phyloP scores from a whole-genome alignment of 2,797 vertebrate genomes.

The Clamator glandarius region DNA sequence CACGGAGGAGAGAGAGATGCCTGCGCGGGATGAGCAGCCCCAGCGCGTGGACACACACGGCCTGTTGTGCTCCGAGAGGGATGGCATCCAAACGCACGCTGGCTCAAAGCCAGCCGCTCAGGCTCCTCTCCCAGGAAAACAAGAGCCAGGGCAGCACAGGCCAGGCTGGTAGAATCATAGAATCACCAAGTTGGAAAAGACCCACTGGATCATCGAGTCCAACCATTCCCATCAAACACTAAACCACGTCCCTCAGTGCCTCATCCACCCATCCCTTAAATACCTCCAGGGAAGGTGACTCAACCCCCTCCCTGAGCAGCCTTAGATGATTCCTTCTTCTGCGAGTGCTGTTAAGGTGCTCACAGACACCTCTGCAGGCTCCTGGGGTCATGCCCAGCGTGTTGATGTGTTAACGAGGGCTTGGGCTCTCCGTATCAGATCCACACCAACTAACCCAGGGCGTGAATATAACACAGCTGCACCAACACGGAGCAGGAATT shows the following conservation, averaged over 20 bases:
- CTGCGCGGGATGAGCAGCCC: not conserved
- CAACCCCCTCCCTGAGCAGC: too few relatives aligned
- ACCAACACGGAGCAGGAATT: not conserved
- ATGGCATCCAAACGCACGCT: accelerated
- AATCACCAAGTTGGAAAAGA: too few relatives aligned
- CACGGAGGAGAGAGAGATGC: not conserved
- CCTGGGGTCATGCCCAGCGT: not conserved
- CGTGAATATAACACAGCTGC: not conserved
- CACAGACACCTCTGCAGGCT: not conserved
- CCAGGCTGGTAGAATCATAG: not conserved
- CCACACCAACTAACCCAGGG: accelerated
- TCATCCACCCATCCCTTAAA: too few relatives aligned
- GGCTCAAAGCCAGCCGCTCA: not conserved
- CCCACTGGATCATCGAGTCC: too few relatives aligned
- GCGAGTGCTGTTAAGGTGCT: not conserved
- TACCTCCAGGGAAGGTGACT: too few relatives aligned
- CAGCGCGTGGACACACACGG: accelerated
- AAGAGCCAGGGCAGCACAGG: not conserved
- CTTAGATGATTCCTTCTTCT: accelerated
- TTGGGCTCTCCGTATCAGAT: not conserved
- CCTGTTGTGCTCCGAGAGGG: not conserved
- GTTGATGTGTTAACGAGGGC: not conserved
- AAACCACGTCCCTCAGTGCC: too few relatives aligned
- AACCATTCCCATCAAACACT: too few relatives aligned
- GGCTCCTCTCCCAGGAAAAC: not conserved